Evolutionary conservation across 2,888 invertebrate species (phyloP).

Genomic region (Parnassius orleans): DNA sequence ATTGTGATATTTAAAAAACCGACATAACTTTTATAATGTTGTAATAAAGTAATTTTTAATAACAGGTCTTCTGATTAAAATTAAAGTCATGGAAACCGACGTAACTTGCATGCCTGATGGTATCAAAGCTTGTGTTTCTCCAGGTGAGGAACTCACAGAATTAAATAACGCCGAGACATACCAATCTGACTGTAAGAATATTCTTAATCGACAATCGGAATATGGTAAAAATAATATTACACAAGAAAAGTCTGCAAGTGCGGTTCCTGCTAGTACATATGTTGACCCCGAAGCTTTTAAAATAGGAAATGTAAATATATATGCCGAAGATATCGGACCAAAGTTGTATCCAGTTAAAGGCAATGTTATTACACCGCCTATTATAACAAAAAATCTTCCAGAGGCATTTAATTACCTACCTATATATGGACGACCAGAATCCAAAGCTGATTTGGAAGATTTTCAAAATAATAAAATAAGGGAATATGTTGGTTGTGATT

Average conservation of each 20-base stretch:
- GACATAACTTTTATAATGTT: no score
- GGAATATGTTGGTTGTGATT: slow-evolving; percentile 56
- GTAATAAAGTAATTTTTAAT: no score
- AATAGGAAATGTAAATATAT: slow-evolving; percentile 33
- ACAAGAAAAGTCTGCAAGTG: not conserved
- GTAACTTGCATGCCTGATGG: not conserved
- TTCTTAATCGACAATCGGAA: not conserved
- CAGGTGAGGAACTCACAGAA: not conserved
- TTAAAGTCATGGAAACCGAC: not conserved
- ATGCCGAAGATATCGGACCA: slow-evolving; percentile 46
- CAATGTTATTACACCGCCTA: slow-evolving; percentile 48
- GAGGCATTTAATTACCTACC: slow-evolving; percentile 57
- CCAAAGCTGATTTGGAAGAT: slow-evolving; percentile 36
- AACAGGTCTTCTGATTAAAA: not conserved
- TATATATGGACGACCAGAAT: slow-evolving; percentile 47
- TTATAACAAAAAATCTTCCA: slow-evolving; percentile 53
- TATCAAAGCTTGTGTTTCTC: not conserved
- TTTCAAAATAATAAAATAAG: slow-evolving; percentile 48
- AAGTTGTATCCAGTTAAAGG: slow-evolving; percentile 50
- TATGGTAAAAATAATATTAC: not conserved
- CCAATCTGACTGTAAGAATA: no score
- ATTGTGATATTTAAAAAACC: no score
- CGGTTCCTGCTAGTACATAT: not conserved
- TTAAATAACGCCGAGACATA: not conserved
- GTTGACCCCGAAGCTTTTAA: slow-evolving; percentile 9